Conservation (phyloP, 1,140 invertebrate species). For the Papilio aristodemus region DNA sequence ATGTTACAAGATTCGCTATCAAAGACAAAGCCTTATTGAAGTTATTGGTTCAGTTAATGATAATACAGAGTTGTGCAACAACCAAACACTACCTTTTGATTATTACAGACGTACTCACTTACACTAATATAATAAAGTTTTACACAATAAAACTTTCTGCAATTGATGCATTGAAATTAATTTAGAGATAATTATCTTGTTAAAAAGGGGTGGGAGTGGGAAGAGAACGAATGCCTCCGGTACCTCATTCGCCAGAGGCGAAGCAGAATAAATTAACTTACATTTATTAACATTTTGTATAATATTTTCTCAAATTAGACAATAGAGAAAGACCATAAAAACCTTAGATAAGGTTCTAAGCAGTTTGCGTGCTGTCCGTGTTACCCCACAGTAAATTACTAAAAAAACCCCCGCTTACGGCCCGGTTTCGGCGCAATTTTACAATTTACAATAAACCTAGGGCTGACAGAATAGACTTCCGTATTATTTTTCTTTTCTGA, state of each 20-base stretch:
- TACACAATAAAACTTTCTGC: too few species aligned
- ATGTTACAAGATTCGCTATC: conserved; percentile 42
- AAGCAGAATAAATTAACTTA: too few species aligned
- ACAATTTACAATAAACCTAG: conserved; percentile 33
- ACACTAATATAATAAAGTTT: too few species aligned
- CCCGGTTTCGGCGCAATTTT: conserved; percentile 32
- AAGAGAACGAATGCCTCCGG: too few species aligned
- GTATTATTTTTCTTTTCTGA: neutral
- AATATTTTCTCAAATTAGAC: neutral
- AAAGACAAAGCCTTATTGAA: conserved; percentile 46
- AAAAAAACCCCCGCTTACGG: conserved; percentile 43
- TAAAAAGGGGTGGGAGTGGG: too few species aligned
- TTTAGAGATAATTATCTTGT: too few species aligned
- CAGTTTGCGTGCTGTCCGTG: conserved; percentile 44
- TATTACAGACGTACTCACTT: conserved; percentile 16
- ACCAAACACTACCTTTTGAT: conserved; percentile 18
- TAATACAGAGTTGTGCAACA: conserved; percentile 44
- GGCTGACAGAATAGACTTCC: conserved; percentile 18
- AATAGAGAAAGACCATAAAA: too few species aligned
- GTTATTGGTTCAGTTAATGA: conserved; percentile 38
- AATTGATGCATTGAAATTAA: too few species aligned
- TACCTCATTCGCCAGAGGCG: too few species aligned
- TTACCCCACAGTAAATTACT: conserved; percentile 58
- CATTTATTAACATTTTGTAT: too few species aligned
- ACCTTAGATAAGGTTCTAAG: conserved; percentile 16